These are phyloP conservation scores for Archivesica marissinica DNA, from an alignment of 1,140 invertebrate genomes.

Conservation along the genomic window DNA sequence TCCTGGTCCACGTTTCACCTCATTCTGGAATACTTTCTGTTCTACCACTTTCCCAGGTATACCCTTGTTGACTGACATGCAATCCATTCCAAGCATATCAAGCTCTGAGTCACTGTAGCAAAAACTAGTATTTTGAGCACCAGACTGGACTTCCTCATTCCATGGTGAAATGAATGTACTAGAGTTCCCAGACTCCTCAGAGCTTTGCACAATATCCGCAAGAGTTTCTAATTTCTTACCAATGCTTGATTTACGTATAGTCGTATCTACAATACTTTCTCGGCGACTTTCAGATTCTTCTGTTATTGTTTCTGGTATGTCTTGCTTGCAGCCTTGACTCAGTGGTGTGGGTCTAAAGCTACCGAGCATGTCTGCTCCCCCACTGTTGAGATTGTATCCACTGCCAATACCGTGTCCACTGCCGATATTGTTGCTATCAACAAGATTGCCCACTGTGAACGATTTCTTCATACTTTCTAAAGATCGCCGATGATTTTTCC, in stretches of 20 bases:
- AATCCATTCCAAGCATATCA: background rate
- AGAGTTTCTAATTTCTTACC: constrained; percentile 44
- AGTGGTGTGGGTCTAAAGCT: constrained; percentile 29
- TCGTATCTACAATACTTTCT: constrained; percentile 28
- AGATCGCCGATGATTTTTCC: constrained; percentile 58
- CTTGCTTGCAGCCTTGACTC: constrained; percentile 10
- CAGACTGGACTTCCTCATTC: constrained; percentile 11
- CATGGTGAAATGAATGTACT: background rate
- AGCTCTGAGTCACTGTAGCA: constrained; percentile 17
- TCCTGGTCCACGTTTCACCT: background rate
- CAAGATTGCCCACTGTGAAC: constrained; percentile 33
- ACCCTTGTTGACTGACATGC: background rate
- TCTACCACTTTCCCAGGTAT: background rate
- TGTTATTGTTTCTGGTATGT: constrained; percentile 58
- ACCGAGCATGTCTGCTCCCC: background rate
- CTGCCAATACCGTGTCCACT: background rate
- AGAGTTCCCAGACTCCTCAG: constrained; percentile 35
- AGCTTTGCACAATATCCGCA: constrained; percentile 47
- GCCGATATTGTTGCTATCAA: background rate
- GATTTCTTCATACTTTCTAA: constrained; percentile 58
- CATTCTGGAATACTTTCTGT: background rate
- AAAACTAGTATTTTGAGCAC: constrained; percentile 36
- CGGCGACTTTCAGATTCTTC: constrained; percentile 45
- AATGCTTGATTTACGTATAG: background rate
- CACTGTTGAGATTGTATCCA: background rate